These are phyloP conservation scores for Labeo catla DNA, from an alignment of 2,113 vertebrate genomes.

Conservation along the genomic window DNA sequence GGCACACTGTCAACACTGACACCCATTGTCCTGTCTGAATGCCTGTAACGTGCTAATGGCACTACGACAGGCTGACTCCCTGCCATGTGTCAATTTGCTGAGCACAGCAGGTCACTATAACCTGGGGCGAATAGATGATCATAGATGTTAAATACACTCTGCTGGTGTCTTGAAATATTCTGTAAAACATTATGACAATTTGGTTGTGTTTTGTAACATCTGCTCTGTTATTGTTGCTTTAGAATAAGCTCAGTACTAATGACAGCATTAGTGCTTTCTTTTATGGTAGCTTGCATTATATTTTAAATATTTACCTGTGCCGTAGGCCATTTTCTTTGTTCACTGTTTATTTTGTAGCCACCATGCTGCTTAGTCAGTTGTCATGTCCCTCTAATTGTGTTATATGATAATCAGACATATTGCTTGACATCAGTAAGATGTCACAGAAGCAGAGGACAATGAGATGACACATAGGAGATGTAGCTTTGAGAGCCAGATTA, in stretches of 20 bases:
- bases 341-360: neutral
- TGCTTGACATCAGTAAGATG: neutral
- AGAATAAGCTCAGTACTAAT: neutral
- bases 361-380: neutral
- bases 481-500: too few relatives aligned
- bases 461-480: too few relatives aligned
- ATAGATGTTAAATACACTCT: neutral
- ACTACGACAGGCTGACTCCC: neutral
- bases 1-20: slow-evolving; percentile 34
- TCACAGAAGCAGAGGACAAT: too few relatives aligned
- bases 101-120: neutral
- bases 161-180: neutral
- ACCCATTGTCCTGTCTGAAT: slow-evolving; percentile 20
- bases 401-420: neutral
- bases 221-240: neutral
- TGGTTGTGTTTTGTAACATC: neutral
- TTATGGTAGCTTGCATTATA: neutral
- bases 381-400: neutral
- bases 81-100: slow-evolving; percentile 26
- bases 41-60: slow-evolving; percentile 22
- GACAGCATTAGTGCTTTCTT: neutral
- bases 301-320: neutral
- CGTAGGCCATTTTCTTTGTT: neutral
- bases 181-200: neutral
- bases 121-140: neutral